phyloP scores from a whole-genome alignment of 2,888 invertebrate genomes.

The Ochropleura plecta region DNA sequence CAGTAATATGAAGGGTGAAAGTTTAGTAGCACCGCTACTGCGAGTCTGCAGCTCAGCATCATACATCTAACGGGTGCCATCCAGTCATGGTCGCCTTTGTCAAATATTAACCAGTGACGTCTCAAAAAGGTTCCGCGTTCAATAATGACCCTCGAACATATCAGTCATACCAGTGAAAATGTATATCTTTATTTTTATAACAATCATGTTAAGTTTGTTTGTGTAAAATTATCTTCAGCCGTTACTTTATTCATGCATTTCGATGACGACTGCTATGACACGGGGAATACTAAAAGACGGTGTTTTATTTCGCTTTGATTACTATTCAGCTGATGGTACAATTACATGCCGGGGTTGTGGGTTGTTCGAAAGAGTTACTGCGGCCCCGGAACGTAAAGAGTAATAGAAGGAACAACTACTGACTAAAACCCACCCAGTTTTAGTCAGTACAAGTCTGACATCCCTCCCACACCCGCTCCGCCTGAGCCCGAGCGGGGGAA shows the following conservation, averaged over 20 bases:
- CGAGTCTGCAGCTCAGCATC: background rate
- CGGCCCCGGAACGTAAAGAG: no score
- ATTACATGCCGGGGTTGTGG: background rate
- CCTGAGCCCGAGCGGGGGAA: no score
- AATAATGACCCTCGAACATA: background rate
- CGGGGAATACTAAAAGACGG: background rate
- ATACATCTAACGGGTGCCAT: background rate
- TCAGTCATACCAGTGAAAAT: background rate
- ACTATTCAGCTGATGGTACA: background rate
- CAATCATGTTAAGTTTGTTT: no score
- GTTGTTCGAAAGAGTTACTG: no score
- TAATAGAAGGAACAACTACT: no score
- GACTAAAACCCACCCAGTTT: no score
- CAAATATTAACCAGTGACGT: constrained; percentile 7
- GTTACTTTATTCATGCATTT: background rate
- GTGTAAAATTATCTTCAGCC: background rate
- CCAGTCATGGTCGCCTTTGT: background rate
- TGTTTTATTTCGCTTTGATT: background rate
- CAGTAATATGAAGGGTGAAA: constrained; percentile 4
- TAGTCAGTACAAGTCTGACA: no score
- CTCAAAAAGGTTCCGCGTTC: background rate
- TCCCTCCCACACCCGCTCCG: no score
- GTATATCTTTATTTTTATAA: background rate
- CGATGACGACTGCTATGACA: background rate
- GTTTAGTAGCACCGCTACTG: background rate